Evolutionary conservation across 2,113 vertebrate species (phyloP).

Genomic region (Corythaeola cristata): DNA sequence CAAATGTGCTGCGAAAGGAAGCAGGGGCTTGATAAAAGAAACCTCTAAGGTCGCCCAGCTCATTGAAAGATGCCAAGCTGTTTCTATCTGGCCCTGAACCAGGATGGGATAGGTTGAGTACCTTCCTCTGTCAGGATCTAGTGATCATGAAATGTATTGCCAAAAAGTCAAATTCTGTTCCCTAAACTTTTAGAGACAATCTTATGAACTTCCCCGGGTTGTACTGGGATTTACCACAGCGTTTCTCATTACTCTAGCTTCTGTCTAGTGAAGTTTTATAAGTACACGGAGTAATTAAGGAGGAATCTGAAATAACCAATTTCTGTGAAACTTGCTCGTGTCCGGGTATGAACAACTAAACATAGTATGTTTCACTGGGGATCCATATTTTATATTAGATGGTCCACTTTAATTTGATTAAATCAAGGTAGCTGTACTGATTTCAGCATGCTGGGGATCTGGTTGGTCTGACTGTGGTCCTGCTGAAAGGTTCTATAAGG

Average conservation of each 20-base stretch:
- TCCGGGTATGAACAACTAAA: background rate
- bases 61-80: background rate
- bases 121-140: background rate
- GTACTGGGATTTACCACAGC: background rate
- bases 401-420: background rate
- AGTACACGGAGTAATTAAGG: background rate
- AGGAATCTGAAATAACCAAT: background rate
- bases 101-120: background rate
- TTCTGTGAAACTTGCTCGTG: background rate
- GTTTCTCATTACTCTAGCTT: background rate
- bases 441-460: background rate
- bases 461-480: background rate
- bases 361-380: background rate
- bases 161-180: background rate
- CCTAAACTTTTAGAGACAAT: background rate
- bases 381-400: background rate
- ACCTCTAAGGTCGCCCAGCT: background rate
- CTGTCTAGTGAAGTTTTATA: background rate
- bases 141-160: background rate
- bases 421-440: background rate
- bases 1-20: background rate
- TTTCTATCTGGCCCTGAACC: background rate
- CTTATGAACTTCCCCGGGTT: background rate
- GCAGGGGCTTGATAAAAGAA: background rate
- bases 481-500: background rate